Conservation (phyloP, 2,888 invertebrate species). For the Nomada lathburiana region DNA sequence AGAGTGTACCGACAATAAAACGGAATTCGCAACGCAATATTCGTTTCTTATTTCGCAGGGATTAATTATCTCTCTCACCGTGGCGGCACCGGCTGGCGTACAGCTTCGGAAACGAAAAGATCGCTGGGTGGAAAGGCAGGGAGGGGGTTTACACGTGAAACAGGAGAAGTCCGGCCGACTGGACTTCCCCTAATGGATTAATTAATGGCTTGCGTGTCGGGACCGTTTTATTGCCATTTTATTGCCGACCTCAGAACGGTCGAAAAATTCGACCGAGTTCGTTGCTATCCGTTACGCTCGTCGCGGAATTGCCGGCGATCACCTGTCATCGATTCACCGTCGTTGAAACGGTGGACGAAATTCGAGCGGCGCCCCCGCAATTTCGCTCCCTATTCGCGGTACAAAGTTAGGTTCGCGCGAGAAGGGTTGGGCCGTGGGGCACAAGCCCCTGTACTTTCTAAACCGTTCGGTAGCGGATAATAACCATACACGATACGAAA, state of each 20-base stretch:
- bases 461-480: conserved; percentile 60
- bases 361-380: too few species aligned
- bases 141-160: conserved; percentile 50
- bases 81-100: conserved; percentile 12
- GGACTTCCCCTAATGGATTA: conserved; percentile 59
- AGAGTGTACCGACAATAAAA: conserved; percentile 61
- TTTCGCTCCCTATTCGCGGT: too few species aligned
- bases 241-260: conserved; percentile 25
- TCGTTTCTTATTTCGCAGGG: conserved; percentile 71
- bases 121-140: conserved; percentile 3
- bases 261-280: conserved; percentile 9
- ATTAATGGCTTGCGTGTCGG: conserved; percentile 54
- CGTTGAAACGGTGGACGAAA: background rate
- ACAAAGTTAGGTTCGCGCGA: too few species aligned
- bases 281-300: background rate
- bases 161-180: conserved; percentile 35
- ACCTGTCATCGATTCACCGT: background rate
- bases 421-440: too few species aligned
- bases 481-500: conserved; percentile 75
- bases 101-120: conserved; percentile 9
- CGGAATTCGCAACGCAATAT: conserved; percentile 72
- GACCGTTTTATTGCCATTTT: conserved; percentile 47
- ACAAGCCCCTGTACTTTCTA: conserved; percentile 10
- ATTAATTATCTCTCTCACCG: conserved; percentile 72
- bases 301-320: background rate